These are phyloP conservation scores for Hyperoplus lanceolatus DNA, from an alignment of 2,797 vertebrate species.

Conservation along the genomic window DNA sequence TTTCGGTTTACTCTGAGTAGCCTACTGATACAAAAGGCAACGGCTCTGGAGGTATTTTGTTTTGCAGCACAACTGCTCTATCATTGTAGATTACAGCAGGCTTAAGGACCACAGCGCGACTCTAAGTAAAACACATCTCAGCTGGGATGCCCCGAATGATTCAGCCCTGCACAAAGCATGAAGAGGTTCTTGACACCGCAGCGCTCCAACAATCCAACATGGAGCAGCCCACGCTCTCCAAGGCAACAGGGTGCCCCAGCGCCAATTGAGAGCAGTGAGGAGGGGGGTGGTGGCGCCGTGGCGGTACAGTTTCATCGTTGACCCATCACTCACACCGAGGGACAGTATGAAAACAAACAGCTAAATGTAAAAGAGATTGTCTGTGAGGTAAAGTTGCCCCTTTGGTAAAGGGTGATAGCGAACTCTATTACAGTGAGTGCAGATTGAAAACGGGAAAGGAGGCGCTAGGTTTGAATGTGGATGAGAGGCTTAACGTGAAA, in stretches of 20 bases:
- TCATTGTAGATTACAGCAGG: conserved; percentile 37
- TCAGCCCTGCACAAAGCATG: conserved; percentile 62
- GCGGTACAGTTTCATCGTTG: conserved; percentile 56
- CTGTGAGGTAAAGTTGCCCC: conserved; percentile 66
- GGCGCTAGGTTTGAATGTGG: conserved; percentile 52
- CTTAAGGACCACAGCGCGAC: conserved; percentile 10
- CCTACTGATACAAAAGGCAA: neutral
- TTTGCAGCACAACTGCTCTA: conserved; percentile 39
- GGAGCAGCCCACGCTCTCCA: conserved; percentile 34
- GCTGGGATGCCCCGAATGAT: conserved; percentile 58
- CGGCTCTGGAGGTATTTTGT: conserved; percentile 29
- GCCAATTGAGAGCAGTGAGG: neutral
- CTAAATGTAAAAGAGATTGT: conserved; percentile 66
- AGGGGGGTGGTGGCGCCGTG: no score
- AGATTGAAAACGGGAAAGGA: conserved; percentile 69
- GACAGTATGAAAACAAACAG: conserved; percentile 67
- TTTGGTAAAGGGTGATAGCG: conserved; percentile 63
- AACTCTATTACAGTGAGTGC: conserved; percentile 79
- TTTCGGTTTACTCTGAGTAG: neutral
- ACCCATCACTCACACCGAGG: conserved; percentile 69
- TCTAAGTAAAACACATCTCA: conserved; percentile 59
- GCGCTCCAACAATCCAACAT: conserved; percentile 47
- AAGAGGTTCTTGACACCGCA: conserved; percentile 76
- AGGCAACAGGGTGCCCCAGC: conserved; percentile 24
- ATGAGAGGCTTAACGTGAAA: conserved; percentile 62